Percentiles rank a stretch among this genome's conserved stretches.
Evolutionary conservation across 2,113 vertebrate species (phyloP).

Genomic region (Perccottus glenii): DNA sequence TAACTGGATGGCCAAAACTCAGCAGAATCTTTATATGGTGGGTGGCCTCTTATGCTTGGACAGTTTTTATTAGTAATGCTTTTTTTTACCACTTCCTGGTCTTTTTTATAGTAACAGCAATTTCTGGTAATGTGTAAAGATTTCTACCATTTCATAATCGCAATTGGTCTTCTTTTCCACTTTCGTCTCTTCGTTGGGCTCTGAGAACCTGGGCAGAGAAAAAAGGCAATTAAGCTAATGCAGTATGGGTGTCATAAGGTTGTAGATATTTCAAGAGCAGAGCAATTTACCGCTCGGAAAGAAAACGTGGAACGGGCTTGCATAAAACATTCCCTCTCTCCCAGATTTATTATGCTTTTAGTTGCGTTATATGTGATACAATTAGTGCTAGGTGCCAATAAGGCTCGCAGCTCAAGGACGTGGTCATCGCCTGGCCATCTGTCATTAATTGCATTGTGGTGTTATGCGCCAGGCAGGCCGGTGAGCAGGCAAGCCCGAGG

Average conservation of each 20-base stretch:
- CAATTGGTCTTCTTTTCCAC: constrained; percentile 10
- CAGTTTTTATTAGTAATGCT: too few relatives aligned
- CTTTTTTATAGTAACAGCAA: constrained; percentile 38
- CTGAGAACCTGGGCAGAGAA: constrained; percentile 71
- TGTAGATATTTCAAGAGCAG: constrained; percentile 96
- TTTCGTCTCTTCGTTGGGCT: constrained; percentile 37
- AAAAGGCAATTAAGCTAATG: constrained; percentile 96
- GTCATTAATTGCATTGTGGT: constrained; percentile 92
- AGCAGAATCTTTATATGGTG: too few relatives aligned
- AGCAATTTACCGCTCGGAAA: constrained; percentile 93
- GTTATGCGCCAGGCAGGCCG: constrained; percentile 83
- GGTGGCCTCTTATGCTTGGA: too few relatives aligned
- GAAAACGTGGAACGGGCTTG: constrained; percentile 87
- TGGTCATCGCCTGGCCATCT: constrained; percentile 92
- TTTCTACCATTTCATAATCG: constrained; percentile 35
- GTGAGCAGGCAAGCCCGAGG: constrained; percentile 73
- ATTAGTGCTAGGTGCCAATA: constrained; percentile 95
- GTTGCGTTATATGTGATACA: constrained; percentile 95
- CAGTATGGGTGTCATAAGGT: constrained; percentile 91
- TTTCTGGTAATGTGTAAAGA: constrained; percentile 62
- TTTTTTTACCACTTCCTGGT: not conserved
- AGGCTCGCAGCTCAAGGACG: constrained; percentile 88
- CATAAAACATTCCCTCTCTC: constrained; percentile 88
- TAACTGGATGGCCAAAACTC: too few relatives aligned
- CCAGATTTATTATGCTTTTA: constrained; percentile 99